Evolutionary conservation across 37 sponge, comb jelly and placozoan species (phyloP), one percentile per base, ranked within the genome.

Genomic region (Oopsacas minuta): DNA sequence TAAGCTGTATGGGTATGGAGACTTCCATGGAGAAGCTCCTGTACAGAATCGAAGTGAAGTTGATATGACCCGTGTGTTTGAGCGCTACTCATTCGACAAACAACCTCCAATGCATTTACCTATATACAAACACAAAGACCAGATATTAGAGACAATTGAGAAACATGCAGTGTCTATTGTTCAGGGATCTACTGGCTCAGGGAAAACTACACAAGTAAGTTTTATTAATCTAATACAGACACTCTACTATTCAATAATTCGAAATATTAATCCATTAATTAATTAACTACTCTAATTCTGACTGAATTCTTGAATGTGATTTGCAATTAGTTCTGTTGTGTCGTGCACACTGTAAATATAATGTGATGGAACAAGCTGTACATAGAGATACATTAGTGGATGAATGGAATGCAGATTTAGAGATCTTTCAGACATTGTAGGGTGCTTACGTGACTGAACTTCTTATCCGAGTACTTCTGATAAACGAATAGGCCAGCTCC

Each of bases 181-280:
- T 38, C 84, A 92, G 38, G 97, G 95, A 0, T 82, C 90, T 17
- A 97, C 97, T 3, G 91, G 91, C 7, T 92, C 94, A 82, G 96
- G 96, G 1, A 95, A 95, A 85, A 92, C 91, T 36, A 95, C 96
- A 0, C 93, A 91, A 81, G 96, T 95, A 32, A 61, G 75, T 61
- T 25, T n/a, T n/a, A n/a, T n/a, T n/a, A n/a, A n/a, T n/a, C 15
- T 42, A 42, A 42, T 42, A 17, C 49, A 15, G 15, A 42, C 15
- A 42, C 15, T 42, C 49, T 42, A 42, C 15, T 42, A 8, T 42
- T 15, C 8, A 42, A 42, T 42, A 42, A 42, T 42, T 42, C 49
- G n/a, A n/a, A n/a, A n/a, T n/a, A n/a, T n/a, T n/a, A n/a, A n/a
- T n/a, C n/a, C n/a, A n/a, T n/a, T 42, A 42, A 42, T 8, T 15